Base-by-base conservation (phyloP, 1,140 invertebrate species). In the Tetragonula clypearis region DNA sequence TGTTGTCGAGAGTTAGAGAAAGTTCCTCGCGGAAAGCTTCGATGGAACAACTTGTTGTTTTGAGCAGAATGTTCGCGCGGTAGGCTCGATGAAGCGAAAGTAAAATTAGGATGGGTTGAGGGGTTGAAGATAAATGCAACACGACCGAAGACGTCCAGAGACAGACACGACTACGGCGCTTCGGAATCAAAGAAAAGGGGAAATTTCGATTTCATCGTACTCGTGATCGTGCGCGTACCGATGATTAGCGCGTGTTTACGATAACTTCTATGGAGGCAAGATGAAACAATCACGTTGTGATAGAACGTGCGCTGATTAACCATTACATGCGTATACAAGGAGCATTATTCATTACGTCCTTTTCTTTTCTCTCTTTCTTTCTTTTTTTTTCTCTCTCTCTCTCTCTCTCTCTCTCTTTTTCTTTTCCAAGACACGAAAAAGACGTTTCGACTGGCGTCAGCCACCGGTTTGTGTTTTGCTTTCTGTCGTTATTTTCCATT, bases 211-310 rank as follows among this genome's bases (percentile, higher is more conserved):
- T 56, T 68, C 49, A 55, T 71, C 82, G 84, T 84, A 73, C 87
- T 91, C 79, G 88, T 90, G 92, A 91, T 91, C 91, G 89, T 84
- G 85, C 87, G 85, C 91, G 87, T 90, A 82, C 83, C 80, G 74
- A 69, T 74, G 74, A 90, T 88, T 86, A 84, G 89, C 76, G 82
- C 77, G 86, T 88, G 66, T 87, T 72, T 86, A 88, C 81, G 85
- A 90, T 90, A 88, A 87, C 68, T 92, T 92, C 90, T 93, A 93
- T 84, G 90, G 90, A 92, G 93, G 92, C 93, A 94, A 94, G 94
- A 94, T 92, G 88, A 93, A 93, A 93, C 83, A 84, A 92, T 92
- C 88, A 87, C 86, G 89, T 90, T 58, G 84, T 26, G 87, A 84
- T 76, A 90, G 81, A 88, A 88, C 72, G 84, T 92, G 90, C 85